Evolutionary conservation across 2,113 vertebrate genomes (phyloP), one percentile per base, ranked within the genome.

Genomic region (Myrmophylax atrothorax): DNA sequence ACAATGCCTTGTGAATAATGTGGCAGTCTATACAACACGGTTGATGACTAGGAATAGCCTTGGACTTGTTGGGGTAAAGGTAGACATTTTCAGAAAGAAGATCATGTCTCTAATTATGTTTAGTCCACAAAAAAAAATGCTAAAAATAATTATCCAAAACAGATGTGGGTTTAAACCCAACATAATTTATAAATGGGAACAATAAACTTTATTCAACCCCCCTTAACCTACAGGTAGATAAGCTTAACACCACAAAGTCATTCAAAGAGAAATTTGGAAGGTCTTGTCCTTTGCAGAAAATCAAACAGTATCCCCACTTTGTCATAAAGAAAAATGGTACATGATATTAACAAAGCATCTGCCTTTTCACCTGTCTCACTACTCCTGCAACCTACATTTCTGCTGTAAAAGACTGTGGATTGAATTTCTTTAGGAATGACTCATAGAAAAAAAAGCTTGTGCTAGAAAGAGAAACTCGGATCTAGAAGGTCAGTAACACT

Each of bases 171-270:
- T 87, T 92, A 89, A 90, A 81, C 25, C 31, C n/a, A 74, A 19
- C 5, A 55, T 90, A 86, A 79, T 81, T 73, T 80, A 88, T 46
- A 77, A 52, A 68, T 56, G 11, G 44, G 49, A 85, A 87, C 44
- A 52, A 89, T 46, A 96, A 95, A 70, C 14, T 16, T 20, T 58
- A 40, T 94, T 87, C 88, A 79, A 90, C 95, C 53, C 12, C 24
- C 56, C 47, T 18, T 86, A 85, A 86, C 28, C 14, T 81, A 50
- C 53, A 89, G 49, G 37, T 93, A 93, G 88, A 88, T 49, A 93
- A 87, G 67, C 14, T 86, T 89, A 87, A 90, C 60, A 79, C 55
- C 42, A 4, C 6, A 47, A 89, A 94, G 12, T 38, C 22, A 52
- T 94, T 96, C 80, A 90, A 87, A 88, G 25, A 47, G 23, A 31